phyloP scores from a whole-genome alignment of 2,113 vertebrate genomes.

The Oxygymnocypris stewartii region DNA sequence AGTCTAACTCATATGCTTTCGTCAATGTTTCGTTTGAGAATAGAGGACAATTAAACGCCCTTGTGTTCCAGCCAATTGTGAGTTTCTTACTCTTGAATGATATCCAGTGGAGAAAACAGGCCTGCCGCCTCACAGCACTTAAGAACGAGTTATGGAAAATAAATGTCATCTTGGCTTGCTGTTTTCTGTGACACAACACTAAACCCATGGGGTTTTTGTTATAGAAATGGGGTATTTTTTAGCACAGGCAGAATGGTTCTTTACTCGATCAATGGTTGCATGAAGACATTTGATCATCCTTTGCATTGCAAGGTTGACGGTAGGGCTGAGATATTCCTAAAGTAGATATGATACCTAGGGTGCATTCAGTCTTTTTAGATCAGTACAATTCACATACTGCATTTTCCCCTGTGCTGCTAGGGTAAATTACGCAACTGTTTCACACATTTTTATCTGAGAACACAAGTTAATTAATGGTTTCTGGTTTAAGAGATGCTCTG shows the following conservation, averaged over 20 bases:
- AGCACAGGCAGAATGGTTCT: neutral
- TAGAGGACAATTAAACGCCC: neutral
- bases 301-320: neutral
- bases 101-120: neutral
- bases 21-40: neutral
- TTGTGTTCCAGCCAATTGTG: neutral
- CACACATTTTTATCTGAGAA: no score
- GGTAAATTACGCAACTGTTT: no score
- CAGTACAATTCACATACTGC: no score
- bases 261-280: no score
- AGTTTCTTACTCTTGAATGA: neutral
- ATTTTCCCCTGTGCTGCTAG: no score
- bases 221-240: neutral
- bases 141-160: neutral
- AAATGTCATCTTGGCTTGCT: neutral
- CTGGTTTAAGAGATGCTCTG: no score
- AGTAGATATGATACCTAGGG: no score
- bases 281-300: no score
- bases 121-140: neutral
- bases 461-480: no score
- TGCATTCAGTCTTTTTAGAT: no score
- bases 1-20: conserved; percentile 1
- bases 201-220: neutral
- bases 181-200: neutral
- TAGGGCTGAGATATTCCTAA: no score